Evolutionary conservation across 2,113 vertebrate genomes (phyloP).

Genomic region (Scatophagus argus): DNA sequence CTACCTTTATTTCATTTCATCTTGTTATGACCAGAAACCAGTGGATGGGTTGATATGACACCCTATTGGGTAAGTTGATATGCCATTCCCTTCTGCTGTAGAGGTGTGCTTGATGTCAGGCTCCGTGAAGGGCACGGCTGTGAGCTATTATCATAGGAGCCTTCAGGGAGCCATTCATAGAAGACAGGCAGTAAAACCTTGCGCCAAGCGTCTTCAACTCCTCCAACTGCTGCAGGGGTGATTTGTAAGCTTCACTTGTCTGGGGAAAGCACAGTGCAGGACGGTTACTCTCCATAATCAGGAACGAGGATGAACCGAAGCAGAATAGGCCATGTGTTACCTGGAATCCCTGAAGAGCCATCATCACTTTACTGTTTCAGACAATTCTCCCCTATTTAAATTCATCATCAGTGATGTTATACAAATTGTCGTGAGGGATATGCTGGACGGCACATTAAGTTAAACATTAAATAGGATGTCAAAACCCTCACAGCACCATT

Average conservation of each 20-base stretch:
- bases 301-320: conserved; percentile 60
- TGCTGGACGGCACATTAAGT: conserved; percentile 42
- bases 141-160: conserved; percentile 81
- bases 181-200: conserved; percentile 83
- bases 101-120: conserved; percentile 75
- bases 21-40: conserved; percentile 63
- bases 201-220: conserved; percentile 77
- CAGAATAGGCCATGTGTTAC: conserved; percentile 61
- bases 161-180: conserved; percentile 82
- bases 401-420: conserved; percentile 59
- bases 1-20: conserved; percentile 43
- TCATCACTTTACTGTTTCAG: conserved; percentile 46
- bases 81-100: conserved; percentile 74
- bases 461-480: conserved; percentile 52
- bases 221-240: conserved; percentile 75
- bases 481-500: conserved; percentile 38
- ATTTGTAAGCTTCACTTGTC: conserved; percentile 81
- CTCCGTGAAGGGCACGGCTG: conserved; percentile 79
- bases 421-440: conserved; percentile 47
- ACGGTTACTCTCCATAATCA: conserved; percentile 74
- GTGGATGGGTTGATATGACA: conserved; percentile 73
- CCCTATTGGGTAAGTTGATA: conserved; percentile 72
- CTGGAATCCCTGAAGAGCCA: conserved; percentile 50
- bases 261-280: conserved; percentile 71
- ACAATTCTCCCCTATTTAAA: conserved; percentile 55